These are phyloP conservation scores for Gadopsis bispinosus DNA, from an alignment of 2,797 vertebrate genomes.

Conservation along the genomic window DNA sequence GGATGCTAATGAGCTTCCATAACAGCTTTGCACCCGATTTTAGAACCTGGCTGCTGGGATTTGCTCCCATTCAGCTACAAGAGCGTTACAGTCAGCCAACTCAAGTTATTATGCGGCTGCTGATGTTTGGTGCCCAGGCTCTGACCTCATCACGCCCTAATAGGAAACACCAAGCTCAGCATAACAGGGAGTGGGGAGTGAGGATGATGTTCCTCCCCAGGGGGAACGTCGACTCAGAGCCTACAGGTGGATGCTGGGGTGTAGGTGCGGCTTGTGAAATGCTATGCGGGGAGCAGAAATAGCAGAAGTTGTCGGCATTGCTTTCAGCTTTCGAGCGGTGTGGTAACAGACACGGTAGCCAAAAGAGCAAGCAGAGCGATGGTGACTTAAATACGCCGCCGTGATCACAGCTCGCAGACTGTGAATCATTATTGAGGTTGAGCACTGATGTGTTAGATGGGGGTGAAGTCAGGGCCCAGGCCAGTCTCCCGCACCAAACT, in stretches of 20 bases:
- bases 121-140: not conserved
- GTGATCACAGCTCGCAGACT: not conserved
- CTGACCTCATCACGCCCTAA: not conserved
- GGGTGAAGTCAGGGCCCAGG: not conserved
- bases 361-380: not conserved
- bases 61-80: not conserved
- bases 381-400: not conserved
- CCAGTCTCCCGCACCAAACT: not conserved
- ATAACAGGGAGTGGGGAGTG: not conserved
- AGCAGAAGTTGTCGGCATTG: not conserved
- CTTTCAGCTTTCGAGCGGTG: not conserved
- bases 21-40: conserved; percentile 3
- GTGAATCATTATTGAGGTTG: not conserved
- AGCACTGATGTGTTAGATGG: not conserved
- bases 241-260: not conserved
- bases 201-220: not conserved
- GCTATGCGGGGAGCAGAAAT: not conserved
- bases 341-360: not conserved
- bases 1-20: not conserved
- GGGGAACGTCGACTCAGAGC: not conserved
- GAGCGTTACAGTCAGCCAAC: not conserved
- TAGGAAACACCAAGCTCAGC: not conserved
- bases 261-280: not conserved
- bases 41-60: conserved; percentile 2
- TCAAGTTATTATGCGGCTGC: not conserved